Evolutionary conservation across 2,888 invertebrate genomes (phyloP), one percentile per base, ranked within the genome.

Genomic region (Phengaris arion): DNA sequence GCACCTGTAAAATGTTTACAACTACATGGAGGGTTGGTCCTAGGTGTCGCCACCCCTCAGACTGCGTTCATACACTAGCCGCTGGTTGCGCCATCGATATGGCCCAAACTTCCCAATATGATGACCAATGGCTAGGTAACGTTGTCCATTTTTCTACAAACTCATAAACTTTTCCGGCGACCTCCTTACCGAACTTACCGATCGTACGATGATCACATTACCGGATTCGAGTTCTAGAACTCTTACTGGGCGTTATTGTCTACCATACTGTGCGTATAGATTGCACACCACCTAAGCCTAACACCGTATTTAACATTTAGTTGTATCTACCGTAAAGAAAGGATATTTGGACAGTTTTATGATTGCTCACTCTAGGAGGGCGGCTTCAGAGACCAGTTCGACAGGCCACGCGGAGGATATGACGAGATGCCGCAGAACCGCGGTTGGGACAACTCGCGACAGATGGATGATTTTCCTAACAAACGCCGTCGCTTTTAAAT

Each of bases 401-500:
- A 94, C 89, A 90, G 89, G 90, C 88, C 85, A 82, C 87, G 89
- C 76, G 90, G 93, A 85, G 88, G 85, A 81, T 93, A 83, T 89
- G 93, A 93, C 84, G 92, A 92, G 87, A 87, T 89, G 88, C 90
- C 91, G 82, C 91, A 91, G 85, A 92, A 92, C 85, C 94, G 94
- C 84, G 94, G 94, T 86, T 94, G 95, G 90, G 94, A 94, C 78
- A 94, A 94, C 80, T 87, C 90, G 81, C 93, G 93, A 86, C 94
- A 92, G 87, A 89, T 93, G 87, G 95, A 95, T 80, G 95, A 95
- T 91, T 95, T 91, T 88, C 95, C 95, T 84, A 94, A 94, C 90
- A 95, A 95, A 91, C 94, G 95, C 82, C 94, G 95, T 85, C 95
- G 95, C 80, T 95, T 94, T 87, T 95, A 94, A 92, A 84, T 78